Percentiles rank a stretch among this genome's conserved stretches.
These are phyloP conservation scores for Thymelicus lineola DNA, from an alignment of 2,888 invertebrate species.

Conservation along the genomic window DNA sequence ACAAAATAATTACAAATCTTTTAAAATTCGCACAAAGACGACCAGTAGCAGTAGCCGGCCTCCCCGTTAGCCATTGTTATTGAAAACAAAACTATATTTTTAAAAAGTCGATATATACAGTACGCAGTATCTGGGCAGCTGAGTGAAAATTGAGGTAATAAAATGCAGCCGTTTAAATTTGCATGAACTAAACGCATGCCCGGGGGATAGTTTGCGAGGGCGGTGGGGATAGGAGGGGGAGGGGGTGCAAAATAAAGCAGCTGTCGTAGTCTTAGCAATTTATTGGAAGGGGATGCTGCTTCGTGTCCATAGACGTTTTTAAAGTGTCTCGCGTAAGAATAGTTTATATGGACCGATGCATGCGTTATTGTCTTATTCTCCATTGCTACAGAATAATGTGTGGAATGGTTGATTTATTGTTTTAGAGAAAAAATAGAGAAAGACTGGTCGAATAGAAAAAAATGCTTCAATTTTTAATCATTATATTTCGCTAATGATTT, in stretches of 20 bases:
- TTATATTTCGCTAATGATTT: too few relatives aligned
- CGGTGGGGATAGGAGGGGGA: conserved; percentile 1
- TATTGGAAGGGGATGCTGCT: conserved; percentile 37
- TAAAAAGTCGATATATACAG: conserved; percentile 6
- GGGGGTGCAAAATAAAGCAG: conserved; percentile 33
- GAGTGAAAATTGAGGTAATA: conserved; percentile 41
- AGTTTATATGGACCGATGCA: conserved; percentile 22
- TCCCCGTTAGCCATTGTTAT: background rate
- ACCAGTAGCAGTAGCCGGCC: too few relatives aligned
- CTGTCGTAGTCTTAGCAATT: conserved; percentile 37
- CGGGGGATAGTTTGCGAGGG: conserved; percentile 37
- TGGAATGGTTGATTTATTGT: background rate
- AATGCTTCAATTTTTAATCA: too few relatives aligned
- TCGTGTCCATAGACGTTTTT: conserved; percentile 34
- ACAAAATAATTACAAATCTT: too few relatives aligned
- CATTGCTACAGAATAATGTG: background rate
- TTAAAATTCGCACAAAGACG: too few relatives aligned
- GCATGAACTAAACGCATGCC: conserved; percentile 44
- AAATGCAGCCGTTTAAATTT: conserved; percentile 46
- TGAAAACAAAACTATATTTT: conserved; percentile 4
- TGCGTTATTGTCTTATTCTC: conserved; percentile 12
- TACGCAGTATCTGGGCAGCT: conserved; percentile 19
- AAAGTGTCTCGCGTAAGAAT: conserved; percentile 30
- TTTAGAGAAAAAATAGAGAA: too few relatives aligned
- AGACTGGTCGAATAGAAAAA: too few relatives aligned